A percentile compares a stretch with the other conserved stretches of the same genome.
Conservation (phyloP, 2,888 invertebrate genomes). For the Crossocerus cetratus region DNA sequence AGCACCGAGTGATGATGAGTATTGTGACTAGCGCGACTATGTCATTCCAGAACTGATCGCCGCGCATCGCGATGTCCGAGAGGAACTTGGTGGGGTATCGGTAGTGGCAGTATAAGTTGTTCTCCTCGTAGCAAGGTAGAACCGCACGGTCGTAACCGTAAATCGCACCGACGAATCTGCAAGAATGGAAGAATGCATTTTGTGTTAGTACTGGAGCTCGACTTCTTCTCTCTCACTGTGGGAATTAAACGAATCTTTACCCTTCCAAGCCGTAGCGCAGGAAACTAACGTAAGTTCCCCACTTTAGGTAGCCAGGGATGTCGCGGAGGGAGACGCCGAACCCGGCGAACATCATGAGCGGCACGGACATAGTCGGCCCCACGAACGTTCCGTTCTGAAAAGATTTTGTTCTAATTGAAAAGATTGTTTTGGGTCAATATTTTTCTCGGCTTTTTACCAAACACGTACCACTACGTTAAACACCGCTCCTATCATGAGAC, state of each 20-base stretch:
- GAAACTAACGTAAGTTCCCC: conserved; percentile 95
- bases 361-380: conserved; percentile 93
- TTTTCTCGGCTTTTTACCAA: too few relatives aligned
- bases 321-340: conserved; percentile 95
- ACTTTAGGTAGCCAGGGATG: conserved; percentile 90
- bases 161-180: conserved; percentile 84
- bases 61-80: conserved; percentile 87
- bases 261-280: conserved; percentile 95
- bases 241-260: conserved; percentile 53
- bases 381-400: conserved; percentile 95
- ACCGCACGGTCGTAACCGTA: conserved; percentile 88
- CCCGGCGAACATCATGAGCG: conserved; percentile 98
- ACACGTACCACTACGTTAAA: conserved; percentile 89
- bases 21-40: conserved; percentile 85
- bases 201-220: background rate
- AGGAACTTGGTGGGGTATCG: conserved; percentile 90
- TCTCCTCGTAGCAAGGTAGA: conserved; percentile 86
- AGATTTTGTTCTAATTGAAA: too few relatives aligned
- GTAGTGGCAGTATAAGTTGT: conserved; percentile 89
- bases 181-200: conserved; percentile 3
- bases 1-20: conserved; percentile 82
- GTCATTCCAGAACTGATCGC: conserved; percentile 91
- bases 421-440: too few relatives aligned
- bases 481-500: conserved; percentile 93
- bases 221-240: background rate